These are phyloP conservation scores for Ibidorhyncha struthersii DNA, from an alignment of 2,113 vertebrate species.

Conservation along the genomic window DNA sequence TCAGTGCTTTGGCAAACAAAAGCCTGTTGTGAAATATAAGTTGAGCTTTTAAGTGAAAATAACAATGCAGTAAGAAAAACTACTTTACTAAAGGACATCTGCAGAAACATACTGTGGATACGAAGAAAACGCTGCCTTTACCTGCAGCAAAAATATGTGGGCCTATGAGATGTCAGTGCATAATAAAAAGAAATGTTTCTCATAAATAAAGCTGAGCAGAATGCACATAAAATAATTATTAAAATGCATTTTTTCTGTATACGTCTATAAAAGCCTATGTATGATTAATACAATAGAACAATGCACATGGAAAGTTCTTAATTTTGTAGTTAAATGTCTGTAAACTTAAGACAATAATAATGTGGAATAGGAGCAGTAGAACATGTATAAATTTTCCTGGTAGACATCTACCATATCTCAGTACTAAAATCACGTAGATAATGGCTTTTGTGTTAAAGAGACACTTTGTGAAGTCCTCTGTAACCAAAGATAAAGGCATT, in stretches of 20 bases:
- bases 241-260: not conserved
- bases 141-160: not conserved
- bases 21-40: not conserved
- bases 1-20: not conserved
- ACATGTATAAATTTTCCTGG: not conserved
- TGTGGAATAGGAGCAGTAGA: not conserved
- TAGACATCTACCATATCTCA: not conserved
- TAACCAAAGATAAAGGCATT: not conserved
- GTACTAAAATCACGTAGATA: not conserved
- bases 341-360: not conserved
- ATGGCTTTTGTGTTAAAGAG: not conserved
- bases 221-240: not conserved
- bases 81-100: not conserved
- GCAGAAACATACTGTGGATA: not conserved
- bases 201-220: not conserved
- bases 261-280: not conserved
- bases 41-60: not conserved
- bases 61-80: accelerated
- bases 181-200: not conserved
- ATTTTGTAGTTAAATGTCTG: not conserved
- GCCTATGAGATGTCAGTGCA: not conserved
- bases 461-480: not conserved
- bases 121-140: not conserved
- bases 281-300: not conserved
- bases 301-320: not conserved